Conservation (phyloP, 2,113 vertebrate species). For the Eubucco bourcierii region DNA sequence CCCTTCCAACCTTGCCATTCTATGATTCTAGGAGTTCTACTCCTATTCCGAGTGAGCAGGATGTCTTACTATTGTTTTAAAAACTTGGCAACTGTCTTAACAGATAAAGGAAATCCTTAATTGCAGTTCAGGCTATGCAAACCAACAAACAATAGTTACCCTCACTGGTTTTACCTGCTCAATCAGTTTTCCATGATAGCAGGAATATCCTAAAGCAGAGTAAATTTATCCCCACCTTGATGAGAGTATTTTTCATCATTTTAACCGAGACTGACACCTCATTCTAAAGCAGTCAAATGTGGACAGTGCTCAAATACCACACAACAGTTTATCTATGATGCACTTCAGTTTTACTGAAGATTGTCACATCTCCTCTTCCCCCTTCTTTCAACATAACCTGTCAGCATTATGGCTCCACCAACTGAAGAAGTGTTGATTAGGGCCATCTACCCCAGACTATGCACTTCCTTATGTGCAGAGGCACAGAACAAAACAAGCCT, state of each 20-base stretch:
- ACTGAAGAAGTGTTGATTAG: conserved; percentile 19
- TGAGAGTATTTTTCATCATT: neutral
- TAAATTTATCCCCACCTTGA: neutral
- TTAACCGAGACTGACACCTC: neutral
- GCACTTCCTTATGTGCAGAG: neutral
- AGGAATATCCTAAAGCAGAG: neutral
- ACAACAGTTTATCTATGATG: neutral
- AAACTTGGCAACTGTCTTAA: neutral
- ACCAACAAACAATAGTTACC: neutral
- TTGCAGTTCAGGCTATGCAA: neutral
- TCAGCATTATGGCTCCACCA: conserved; percentile 65
- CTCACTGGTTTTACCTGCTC: neutral
- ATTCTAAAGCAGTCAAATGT: neutral
- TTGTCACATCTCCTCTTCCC: conserved; percentile 35
- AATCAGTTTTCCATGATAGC: neutral
- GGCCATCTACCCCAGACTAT: neutral
- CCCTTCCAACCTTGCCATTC: too few species aligned
- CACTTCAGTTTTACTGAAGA: neutral
- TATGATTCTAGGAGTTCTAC: too few species aligned
- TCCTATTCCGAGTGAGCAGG: neutral
- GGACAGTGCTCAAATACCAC: neutral
- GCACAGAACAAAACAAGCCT: conserved; percentile 12
- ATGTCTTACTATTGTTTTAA: neutral
- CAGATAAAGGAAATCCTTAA: neutral
- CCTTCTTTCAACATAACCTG: conserved; percentile 6